Base-by-base conservation (phyloP, 2,888 invertebrate species). In the Alcis repandata region DNA sequence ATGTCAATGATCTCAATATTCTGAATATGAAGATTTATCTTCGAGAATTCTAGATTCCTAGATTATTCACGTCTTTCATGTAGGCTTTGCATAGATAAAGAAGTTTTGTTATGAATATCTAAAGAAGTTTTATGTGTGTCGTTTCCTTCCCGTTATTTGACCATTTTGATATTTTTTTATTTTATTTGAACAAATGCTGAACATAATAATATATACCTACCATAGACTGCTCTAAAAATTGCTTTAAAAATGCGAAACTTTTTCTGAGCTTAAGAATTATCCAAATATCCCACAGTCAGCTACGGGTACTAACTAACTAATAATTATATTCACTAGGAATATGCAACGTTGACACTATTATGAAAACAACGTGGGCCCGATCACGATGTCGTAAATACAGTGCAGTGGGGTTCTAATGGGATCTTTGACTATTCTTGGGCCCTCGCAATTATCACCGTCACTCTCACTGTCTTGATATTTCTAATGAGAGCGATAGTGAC, bases 351-450 rank as follows among this genome's bases (percentile, higher is more conserved):
- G 33, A 45, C 51, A 60, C 56, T 53, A 67, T 72, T 68, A 72
- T 70, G 63, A 64, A 61, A 56, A 53, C 67, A 59, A 54, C 56
- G 71, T 68, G 61, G 68, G 69, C 27, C 46, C 40, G 49, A 64
- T 63, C 69, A 71, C 68, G 68, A 67, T 49, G 60, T 63, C 51
- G 27, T 64, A 60, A 64, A 63, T 57, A 58, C 53, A 49, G 48
- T 32, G 20, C 54, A 46, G 59, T 59, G 49, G 49, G 53, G 61
- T 62, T 59, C 54, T 62, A 51, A 51, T 49, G 46, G 17, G 53
- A 51, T 60, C 52, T 58, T n/a, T n/a, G n/a, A n/a, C n/a, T n/a
- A n/a, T n/a, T n/a, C n/a, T n/a, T n/a, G n/a, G n/a, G n/a, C n/a
- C n/a, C n/a, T n/a, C n/a, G n/a, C n/a, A n/a, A n/a, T n/a, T n/a